Evolutionary conservation across 92 coral and sea anemone genomes (phyloP), one percentile per base, ranked within the genome.

Genomic region (Parazoanthus darwini): DNA sequence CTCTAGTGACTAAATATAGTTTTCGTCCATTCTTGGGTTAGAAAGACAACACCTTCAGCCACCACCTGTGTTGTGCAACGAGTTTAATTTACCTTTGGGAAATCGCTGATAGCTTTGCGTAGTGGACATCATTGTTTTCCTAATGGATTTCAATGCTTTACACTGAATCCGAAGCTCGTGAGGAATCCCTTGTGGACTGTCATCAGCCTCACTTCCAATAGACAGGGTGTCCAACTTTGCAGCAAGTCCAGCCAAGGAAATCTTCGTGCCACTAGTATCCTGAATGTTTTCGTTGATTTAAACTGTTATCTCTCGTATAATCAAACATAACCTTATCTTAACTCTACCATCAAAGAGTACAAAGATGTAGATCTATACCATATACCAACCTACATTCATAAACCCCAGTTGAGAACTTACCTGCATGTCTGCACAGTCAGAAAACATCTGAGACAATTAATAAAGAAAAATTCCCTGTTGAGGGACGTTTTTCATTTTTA

Each of bases 131-230:
- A 84, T 26, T 9, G 78, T 68, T 9, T 84, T 71, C 79, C 87
- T 84, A 23, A 84, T 84, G 38, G 78, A 44, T 15, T 71, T 84
- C 87, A 84, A 50, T 79, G 65, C 75, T 51, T 59, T 46, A 59
- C 87, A 84, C 78, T 84, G 79, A 13, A 51, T 36, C 44, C 78
- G 75, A 15, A 84, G 25, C 26, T 84, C 79, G 1, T 18, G 33
- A 44, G 79, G 25, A 71, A 46, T 44, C 46, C 67, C 44, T 10
- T 36, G 65, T 43, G 11, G 42, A 14, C 50, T 48, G 42, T 48
- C 36, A 35, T 36, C 66, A 29, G 59, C 35, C 22, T 71, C 87
- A 71, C n/a, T 23, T 33, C 13, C 26, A 84, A 84, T 8, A n/a
- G 87, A 71, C 43, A 70, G 37, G 22, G 87, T n/a, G 29, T 71